phyloP scores from a whole-genome alignment of 2,888 invertebrate species.

The Nomada hirtipes region DNA sequence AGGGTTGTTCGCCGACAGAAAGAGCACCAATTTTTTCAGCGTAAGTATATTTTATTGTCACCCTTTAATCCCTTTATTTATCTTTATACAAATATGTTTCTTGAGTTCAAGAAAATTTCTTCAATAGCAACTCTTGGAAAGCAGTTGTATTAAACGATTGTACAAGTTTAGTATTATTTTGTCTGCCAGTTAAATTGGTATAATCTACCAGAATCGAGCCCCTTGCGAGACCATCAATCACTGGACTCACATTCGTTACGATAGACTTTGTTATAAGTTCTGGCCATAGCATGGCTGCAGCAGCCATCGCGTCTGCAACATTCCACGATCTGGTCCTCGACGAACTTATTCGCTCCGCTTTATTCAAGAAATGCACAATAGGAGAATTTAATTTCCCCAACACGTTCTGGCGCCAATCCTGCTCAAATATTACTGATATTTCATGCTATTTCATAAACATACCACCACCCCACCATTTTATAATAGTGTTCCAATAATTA shows the following conservation, averaged over 20 bases:
- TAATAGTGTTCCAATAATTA: conserved; percentile 58
- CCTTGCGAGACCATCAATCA: conserved; percentile 68
- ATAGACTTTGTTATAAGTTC: conserved; percentile 54
- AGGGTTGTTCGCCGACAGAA: conserved; percentile 94
- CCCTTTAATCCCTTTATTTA: neutral
- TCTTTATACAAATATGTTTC: neutral
- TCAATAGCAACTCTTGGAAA: conserved; percentile 52
- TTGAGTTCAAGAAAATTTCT: conserved; percentile 37
- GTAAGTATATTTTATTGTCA: conserved; percentile 84
- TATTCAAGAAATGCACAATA: conserved; percentile 85
- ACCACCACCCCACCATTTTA: neutral
- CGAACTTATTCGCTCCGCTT: conserved; percentile 82
- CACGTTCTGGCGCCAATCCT: conserved; percentile 86
- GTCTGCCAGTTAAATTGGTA: conserved; percentile 50
- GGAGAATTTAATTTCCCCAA: conserved; percentile 83
- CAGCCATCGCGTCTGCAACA: conserved; percentile 70
- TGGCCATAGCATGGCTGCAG: conserved; percentile 73
- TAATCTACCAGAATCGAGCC: conserved; percentile 75
- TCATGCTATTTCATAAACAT: conserved; percentile 7
- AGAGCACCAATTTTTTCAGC: conserved; percentile 94
- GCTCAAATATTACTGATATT: conserved; percentile 8
- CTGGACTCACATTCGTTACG: conserved; percentile 66
- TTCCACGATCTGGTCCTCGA: conserved; percentile 66
- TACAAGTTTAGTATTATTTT: conserved; percentile 68
- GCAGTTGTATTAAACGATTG: conserved; percentile 46